Conservation (phyloP, 2,113 vertebrate species). For the Trachemys scripta region DNA sequence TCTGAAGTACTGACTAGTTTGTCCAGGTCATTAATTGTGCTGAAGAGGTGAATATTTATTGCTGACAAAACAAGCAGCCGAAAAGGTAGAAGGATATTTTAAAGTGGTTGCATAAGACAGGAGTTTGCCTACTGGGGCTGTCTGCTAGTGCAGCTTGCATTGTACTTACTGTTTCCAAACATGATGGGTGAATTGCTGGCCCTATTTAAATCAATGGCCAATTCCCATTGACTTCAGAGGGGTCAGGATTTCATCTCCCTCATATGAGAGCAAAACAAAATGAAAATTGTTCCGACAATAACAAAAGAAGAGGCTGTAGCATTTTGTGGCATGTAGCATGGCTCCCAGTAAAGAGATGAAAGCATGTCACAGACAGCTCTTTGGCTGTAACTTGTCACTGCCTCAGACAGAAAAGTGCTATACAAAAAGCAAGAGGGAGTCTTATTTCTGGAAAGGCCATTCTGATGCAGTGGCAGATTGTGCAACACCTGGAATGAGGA, state of each 20-base stretch:
- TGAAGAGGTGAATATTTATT: background rate
- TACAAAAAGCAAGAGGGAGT: background rate
- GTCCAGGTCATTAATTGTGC: background rate
- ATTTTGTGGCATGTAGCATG: background rate
- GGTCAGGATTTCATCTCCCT: too few species aligned
- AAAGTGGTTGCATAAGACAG: background rate
- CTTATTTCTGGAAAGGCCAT: background rate
- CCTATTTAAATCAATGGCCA: background rate
- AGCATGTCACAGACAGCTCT: background rate
- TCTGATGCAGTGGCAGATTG: background rate
- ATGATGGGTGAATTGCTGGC: background rate
- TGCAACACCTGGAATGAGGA: background rate
- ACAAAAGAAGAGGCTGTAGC: background rate
- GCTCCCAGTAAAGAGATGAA: background rate
- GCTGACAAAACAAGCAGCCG: background rate
- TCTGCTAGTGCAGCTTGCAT: background rate
- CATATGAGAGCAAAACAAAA: background rate
- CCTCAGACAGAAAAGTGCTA: background rate
- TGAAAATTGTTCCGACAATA: background rate
- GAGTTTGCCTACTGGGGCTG: background rate
- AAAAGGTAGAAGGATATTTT: background rate
- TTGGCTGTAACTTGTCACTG: background rate
- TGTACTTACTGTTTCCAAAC: background rate
- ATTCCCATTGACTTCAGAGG: background rate
- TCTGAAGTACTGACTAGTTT: background rate